Conservation (phyloP, 2,113 vertebrate species). For the Centropristis striata region DNA sequence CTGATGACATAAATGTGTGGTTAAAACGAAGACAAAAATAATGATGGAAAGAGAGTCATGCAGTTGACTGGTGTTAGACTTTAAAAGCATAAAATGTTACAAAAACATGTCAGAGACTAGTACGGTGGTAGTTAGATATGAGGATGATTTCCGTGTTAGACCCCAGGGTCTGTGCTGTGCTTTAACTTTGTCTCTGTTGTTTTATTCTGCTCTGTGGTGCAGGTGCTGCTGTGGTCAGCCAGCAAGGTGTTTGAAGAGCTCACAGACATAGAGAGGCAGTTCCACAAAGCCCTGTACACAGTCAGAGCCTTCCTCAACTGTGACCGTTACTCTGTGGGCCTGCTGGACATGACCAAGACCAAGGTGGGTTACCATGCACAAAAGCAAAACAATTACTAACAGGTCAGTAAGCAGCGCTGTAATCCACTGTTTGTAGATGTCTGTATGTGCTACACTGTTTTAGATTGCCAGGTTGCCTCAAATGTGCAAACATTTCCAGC, state of each 20-base stretch:
- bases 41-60: too few relatives aligned
- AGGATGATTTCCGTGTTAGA: too few relatives aligned
- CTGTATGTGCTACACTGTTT: not conserved
- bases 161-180: too few relatives aligned
- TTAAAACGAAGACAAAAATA: too few relatives aligned
- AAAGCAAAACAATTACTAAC: not conserved
- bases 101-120: too few relatives aligned
- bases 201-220: not conserved
- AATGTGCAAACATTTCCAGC: not conserved
- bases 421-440: not conserved
- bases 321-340: slow-evolving; percentile 88
- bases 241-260: slow-evolving; percentile 90
- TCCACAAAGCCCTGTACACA: slow-evolving; percentile 89
- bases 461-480: not conserved
- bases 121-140: too few relatives aligned
- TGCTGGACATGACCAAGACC: slow-evolving; percentile 89
- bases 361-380: slow-evolving; percentile 76
- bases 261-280: slow-evolving; percentile 89
- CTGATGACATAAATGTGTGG: not conserved
- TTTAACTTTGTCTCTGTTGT: not conserved
- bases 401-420: not conserved
- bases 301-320: slow-evolving; percentile 88
- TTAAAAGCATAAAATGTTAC: too few relatives aligned
- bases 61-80: too few relatives aligned
- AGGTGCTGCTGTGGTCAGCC: slow-evolving; percentile 89